These are phyloP conservation scores for Eupithecia vulgata DNA, from an alignment of 2,888 invertebrate species.

Conservation along the genomic window DNA sequence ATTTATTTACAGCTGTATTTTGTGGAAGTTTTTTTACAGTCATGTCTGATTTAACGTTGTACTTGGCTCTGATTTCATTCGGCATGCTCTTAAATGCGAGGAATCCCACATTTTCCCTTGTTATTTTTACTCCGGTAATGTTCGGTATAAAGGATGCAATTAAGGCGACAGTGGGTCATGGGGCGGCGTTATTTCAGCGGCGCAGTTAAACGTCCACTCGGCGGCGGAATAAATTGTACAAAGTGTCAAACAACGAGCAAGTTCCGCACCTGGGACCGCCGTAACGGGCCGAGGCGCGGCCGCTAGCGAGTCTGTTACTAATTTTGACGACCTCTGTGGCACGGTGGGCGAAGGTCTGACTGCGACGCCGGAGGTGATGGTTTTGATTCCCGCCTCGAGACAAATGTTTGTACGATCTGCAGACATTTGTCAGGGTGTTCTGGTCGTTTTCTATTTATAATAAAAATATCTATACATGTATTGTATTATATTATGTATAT, in stretches of 20 bases:
- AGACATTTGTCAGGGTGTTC: too few relatives aligned
- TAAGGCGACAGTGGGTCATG: conserved; percentile 32
- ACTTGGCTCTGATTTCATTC: conserved; percentile 4
- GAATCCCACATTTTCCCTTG: conserved; percentile 3
- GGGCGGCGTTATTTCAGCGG: conserved; percentile 34
- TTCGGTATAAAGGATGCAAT: conserved; percentile 39
- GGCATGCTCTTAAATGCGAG: not conserved
- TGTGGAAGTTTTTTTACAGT: conserved; percentile 4
- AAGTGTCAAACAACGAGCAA: conserved; percentile 74
- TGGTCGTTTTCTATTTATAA: too few relatives aligned
- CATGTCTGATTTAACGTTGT: not conserved
- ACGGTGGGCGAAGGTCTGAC: too few relatives aligned
- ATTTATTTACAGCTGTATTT: conserved; percentile 14
- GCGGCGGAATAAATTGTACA: conserved; percentile 65
- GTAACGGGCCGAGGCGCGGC: not conserved
- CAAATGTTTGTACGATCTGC: too few relatives aligned
- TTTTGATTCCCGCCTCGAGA: too few relatives aligned
- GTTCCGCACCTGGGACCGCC: conserved; percentile 65
- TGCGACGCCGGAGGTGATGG: too few relatives aligned
- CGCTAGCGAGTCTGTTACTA: not conserved
- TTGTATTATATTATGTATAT: too few relatives aligned
- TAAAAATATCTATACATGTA: too few relatives aligned
- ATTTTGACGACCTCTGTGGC: too few relatives aligned
- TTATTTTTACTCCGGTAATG: conserved; percentile 10
- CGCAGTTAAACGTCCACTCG: conserved; percentile 64